Evolutionary conservation across 1,140 invertebrate species (phyloP), one percentile per base, ranked within the genome.

Genomic region (Caenorhabditis latens): DNA sequence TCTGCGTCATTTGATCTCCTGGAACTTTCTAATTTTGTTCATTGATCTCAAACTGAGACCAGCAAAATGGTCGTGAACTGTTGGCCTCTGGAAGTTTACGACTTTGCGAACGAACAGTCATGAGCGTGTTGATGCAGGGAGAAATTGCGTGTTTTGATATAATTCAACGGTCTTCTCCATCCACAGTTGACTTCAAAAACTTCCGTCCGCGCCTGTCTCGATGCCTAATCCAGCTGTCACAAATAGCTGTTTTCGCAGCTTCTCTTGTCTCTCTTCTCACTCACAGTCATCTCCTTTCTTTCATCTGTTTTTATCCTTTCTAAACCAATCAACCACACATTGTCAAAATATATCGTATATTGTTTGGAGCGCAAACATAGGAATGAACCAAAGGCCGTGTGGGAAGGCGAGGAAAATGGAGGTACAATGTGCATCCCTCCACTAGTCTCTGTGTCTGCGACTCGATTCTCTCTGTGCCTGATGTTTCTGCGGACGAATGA

Each of bases 211-310:
- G 43, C 46, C 21, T 48, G 71, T n/a, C 71, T 79, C 71, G 71
- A 79, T 48, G 71, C 71, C 71, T 79, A 50, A 79, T 79, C 71
- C 71, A 24, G 71, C 46, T 79, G 71, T 79, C 71, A 79, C 71
- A 79, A 79, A 79, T 79, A 79, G 71, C 46, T 79, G 71, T 79
- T 79, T 48, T 79, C 71, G 71, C n/a, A 43, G 71, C 43, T 79
- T 79, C 40, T 79, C 32, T 32, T 32, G 32, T 32, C 32, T 32
- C 32, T 21, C 71, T 42, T 63, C 21, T 43, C 14, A 4, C 46
- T 4, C 46, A 16, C 43, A 43, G 50, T 24, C n/a, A 11, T 40
- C 24, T 32, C n/a, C 24, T 11, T 40, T 67, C 63, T 14, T 65
- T 65, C 32, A 65, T 53, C 8, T 50, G 16, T 53, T 79, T 79